Evolutionary conservation across 1,140 invertebrate species (phyloP).

Genomic region (Chelonus insularis): DNA sequence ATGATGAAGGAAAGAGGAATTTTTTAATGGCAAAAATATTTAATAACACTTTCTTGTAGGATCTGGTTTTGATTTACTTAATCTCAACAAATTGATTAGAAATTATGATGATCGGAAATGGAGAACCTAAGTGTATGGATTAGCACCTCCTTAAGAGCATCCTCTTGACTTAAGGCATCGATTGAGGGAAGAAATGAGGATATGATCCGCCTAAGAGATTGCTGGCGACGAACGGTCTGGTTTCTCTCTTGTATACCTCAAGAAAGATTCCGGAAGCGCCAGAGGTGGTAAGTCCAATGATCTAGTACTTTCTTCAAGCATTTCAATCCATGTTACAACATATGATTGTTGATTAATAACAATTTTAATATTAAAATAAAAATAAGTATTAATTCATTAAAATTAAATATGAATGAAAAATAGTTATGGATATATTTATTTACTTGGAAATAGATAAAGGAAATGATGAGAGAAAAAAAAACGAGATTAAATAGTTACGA

Average conservation of each 20-base stretch:
- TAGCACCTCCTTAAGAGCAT: conserved; percentile 22
- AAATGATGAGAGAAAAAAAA: background rate
- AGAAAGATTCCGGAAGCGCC: conserved; percentile 20
- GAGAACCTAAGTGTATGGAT: conserved; percentile 23
- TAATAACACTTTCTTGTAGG: no score
- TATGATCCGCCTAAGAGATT: no score
- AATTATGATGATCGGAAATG: conserved; percentile 22
- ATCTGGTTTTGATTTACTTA: no score
- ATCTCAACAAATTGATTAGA: background rate
- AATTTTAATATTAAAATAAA: no score
- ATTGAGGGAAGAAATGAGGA: conserved; percentile 13
- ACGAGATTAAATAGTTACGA: conserved; percentile 27
- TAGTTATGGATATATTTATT: no score
- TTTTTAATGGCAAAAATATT: no score
- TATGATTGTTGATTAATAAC: no score
- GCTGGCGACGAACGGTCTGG: conserved; percentile 44
- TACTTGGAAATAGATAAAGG: background rate
- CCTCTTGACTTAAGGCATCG: background rate
- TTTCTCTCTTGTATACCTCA: conserved; percentile 10
- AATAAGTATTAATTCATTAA: no score
- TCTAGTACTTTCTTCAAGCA: background rate
- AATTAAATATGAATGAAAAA: no score
- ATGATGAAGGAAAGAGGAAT: no score
- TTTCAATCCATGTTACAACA: no score
- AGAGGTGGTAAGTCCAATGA: background rate